Evolutionary conservation across 2,797 vertebrate genomes (phyloP).

Genomic region (Ctenochaetus hawaiiensis): DNA sequence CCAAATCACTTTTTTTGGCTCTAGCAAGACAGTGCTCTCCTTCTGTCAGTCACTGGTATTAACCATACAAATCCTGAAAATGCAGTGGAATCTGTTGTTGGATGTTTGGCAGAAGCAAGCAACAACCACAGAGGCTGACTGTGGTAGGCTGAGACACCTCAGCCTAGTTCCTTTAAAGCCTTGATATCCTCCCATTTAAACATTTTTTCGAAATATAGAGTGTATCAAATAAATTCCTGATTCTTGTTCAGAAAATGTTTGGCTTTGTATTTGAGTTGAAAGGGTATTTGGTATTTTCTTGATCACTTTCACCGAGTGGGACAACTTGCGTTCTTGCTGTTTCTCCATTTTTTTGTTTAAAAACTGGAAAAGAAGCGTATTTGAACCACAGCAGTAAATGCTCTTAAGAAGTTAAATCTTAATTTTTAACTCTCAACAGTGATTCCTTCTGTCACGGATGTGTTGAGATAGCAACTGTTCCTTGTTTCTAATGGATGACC

Average conservation of each 20-base stretch:
- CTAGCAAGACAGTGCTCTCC: background rate
- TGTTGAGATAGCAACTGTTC: background rate
- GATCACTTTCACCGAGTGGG: background rate
- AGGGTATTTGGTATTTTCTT: background rate
- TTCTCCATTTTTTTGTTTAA: background rate
- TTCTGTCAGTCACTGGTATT: background rate
- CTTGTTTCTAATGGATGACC: background rate
- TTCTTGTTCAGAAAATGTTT: background rate
- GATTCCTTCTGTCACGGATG: background rate
- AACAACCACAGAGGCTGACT: no score
- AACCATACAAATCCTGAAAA: background rate
- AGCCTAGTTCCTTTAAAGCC: no score
- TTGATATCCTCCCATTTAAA: no score
- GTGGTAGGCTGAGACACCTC: no score
- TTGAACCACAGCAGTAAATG: background rate
- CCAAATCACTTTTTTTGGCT: background rate
- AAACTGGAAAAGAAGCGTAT: background rate
- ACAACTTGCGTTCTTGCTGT: background rate
- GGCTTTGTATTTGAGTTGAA: background rate
- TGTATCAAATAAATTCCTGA: no score
- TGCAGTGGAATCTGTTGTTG: background rate
- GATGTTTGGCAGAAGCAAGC: background rate
- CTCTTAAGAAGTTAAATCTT: background rate
- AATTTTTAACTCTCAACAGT: background rate
- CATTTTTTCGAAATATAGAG: no score